Base-by-base conservation (phyloP, 2,888 invertebrate genomes). In the Megastigmus dorsalis region DNA sequence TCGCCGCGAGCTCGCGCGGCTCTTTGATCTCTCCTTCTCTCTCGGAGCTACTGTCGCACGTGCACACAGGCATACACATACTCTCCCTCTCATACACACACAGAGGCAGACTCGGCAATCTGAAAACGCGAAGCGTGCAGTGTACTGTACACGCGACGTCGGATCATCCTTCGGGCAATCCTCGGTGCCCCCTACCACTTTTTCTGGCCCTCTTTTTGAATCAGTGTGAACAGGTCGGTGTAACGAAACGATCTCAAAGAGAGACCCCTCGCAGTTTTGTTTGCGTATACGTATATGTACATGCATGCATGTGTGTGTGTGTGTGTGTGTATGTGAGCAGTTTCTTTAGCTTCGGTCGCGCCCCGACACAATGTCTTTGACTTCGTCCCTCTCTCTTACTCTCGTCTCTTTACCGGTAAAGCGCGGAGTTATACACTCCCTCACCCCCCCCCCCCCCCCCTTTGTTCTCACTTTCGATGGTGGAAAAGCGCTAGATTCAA, bases 211-310 rank as follows among this genome's bases (percentile, higher is more conserved):
- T 50, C 33, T 28, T 63, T 50, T 43, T 18, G 55, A 71, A 65
- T 71, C 71, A 20, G 54, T 23, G 60, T 28, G 41, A 60, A 60
- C 60, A 60, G 41, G 43, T 36, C 66, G 48, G 57, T 48, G 36
- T 66, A 66, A 54, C 28, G 50, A 59, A 69, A 69, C 69, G 59
- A 60, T 69, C 63, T 59, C 59, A 60, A 60, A 55, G 57, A 48
- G 20, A 48, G 36, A 33, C 15, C 18, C 50, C 33, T 23, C 45
- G 10, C 26, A 20, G 23, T 13, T n/a, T n/a, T n/a, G n/a, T n/a
- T n/a, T n/a, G n/a, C n/a, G n/a, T n/a, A n/a, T n/a, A n/a, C n/a
- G n/a, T n/a, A n/a, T n/a, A n/a, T n/a, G n/a, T n/a, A n/a, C n/a
- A n/a, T n/a, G n/a, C n/a, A n/a, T n/a, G n/a, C n/a, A n/a, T n/a